Evolutionary conservation across 2,888 invertebrate species (phyloP), one percentile per base, ranked within the genome.

Genomic region (Cataglyphis rosenhaueri): DNA sequence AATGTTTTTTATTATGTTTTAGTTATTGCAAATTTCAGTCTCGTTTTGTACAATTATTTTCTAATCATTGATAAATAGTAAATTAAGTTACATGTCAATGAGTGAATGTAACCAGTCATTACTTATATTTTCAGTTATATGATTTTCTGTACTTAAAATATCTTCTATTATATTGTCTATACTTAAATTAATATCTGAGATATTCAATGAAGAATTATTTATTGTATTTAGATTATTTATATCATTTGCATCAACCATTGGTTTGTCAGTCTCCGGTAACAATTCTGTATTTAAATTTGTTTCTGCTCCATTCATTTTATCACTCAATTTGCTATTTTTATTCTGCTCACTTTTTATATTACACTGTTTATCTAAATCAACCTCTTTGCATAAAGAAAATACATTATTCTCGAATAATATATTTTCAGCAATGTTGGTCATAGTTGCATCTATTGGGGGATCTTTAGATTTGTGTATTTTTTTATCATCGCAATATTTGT

Each of bases 81-180:
- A 52, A 52, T 8, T 52, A n/a, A 52, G 52, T n/a, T 52, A 52
- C 4, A 52, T 8, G 2, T n/a, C 8, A n/a, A 52, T 8, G 3
- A 52, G n/a, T 52, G 52, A n/a, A 52, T 3, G 1, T 55, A 76
- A 18, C 52, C 75, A 76, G 29, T 75, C 65, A 9, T 65, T 21
- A 55, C 41, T 12, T 3, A 38, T 4, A 0, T 32, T 18, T 44
- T 3, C 15, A 38, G 38, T 21, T 12, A 18, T 4, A 38, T 55
- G 2, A 3, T 5, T 70, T 18, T 29, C 15, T n/a, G 8, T 2
- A 18, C 10, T 35, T 1, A 75, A n/a, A n/a, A 65, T 12, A 52
- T 38, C 12, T 18, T 55, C 55, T 2, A 76, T 21, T 10, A 76
- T 5, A 3, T 3, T 5, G 0, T 66, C 29, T 32, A 76, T 25